Conservation (phyloP, 2,888 invertebrate genomes). For the Ernsta delagoae region DNA sequence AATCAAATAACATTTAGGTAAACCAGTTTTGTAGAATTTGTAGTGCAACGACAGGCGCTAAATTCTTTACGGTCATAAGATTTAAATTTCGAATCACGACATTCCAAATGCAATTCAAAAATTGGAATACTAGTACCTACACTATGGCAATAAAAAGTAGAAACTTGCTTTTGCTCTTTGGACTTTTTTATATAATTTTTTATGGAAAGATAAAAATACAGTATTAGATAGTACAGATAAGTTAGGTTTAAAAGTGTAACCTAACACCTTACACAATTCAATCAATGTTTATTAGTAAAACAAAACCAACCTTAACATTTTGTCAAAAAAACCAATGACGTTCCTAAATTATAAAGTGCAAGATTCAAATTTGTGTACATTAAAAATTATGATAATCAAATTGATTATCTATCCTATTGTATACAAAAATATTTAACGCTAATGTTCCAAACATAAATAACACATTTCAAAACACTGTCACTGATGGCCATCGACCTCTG, state of each 20-base stretch:
- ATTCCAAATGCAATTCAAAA: constrained; percentile 18
- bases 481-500: constrained; percentile 51
- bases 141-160: background rate
- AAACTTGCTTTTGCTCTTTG: background rate
- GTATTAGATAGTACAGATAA: no score
- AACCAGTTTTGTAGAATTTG: constrained; percentile 13
- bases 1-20: constrained; percentile 2
- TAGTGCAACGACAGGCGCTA: constrained; percentile 19
- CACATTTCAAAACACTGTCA: constrained; percentile 53
- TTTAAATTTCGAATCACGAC: constrained; percentile 15
- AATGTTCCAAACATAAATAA: constrained; percentile 37
- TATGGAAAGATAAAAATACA: no score
- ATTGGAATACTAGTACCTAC: background rate
- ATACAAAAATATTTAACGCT: constrained; percentile 28
- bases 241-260: no score
- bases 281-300: no score
- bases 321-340: no score
- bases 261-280: no score
- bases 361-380: background rate
- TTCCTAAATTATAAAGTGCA: background rate
- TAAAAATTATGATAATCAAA: constrained; percentile 1
- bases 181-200: no score
- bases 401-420: constrained; percentile 1
- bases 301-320: background rate
- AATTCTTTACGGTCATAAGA: constrained; percentile 14